A percentile compares a stretch with the other conserved stretches of the same genome.
These are phyloP conservation scores for Sebastes trivittatus DNA, from an alignment of 2,797 vertebrate genomes.

Conservation along the genomic window DNA sequence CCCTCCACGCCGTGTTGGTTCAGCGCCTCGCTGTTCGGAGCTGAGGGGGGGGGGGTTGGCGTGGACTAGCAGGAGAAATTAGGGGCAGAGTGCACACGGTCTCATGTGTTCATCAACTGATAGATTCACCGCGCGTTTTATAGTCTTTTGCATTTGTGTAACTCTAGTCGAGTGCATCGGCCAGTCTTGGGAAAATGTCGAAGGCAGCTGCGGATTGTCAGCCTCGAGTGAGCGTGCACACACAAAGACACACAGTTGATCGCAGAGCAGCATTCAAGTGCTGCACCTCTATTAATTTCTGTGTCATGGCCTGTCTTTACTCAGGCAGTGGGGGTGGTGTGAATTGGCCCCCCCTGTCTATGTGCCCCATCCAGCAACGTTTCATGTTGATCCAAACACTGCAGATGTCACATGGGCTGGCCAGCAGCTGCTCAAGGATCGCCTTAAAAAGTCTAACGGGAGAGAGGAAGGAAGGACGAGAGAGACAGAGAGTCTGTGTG, in stretches of 20 bases:
- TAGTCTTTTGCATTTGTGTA: conserved; percentile 35
- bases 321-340: conserved; percentile 38
- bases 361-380: conserved; percentile 16
- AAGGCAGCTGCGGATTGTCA: conserved; percentile 56
- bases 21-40: background rate
- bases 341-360: conserved; percentile 30
- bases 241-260: conserved; percentile 20
- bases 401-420: conserved; percentile 70
- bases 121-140: conserved; percentile 31
- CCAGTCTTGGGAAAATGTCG: conserved; percentile 37
- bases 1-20: conserved; percentile 23
- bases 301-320: conserved; percentile 50
- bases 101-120: conserved; percentile 25
- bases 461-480: conserved; percentile 42
- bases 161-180: conserved; percentile 8
- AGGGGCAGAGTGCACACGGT: conserved; percentile 9
- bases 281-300: conserved; percentile 30
- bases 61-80: conserved; percentile 20
- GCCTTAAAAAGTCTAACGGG: conserved; percentile 65
- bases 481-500: conserved; percentile 41
- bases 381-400: conserved; percentile 67
- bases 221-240: background rate
- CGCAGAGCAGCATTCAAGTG: conserved; percentile 14
- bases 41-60: conserved; percentile 17
- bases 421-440: conserved; percentile 65